Evolutionary conservation across 2,888 invertebrate genomes (phyloP), one percentile per base, ranked within the genome.

Genomic region (Xestoiulus laeticollis): DNA sequence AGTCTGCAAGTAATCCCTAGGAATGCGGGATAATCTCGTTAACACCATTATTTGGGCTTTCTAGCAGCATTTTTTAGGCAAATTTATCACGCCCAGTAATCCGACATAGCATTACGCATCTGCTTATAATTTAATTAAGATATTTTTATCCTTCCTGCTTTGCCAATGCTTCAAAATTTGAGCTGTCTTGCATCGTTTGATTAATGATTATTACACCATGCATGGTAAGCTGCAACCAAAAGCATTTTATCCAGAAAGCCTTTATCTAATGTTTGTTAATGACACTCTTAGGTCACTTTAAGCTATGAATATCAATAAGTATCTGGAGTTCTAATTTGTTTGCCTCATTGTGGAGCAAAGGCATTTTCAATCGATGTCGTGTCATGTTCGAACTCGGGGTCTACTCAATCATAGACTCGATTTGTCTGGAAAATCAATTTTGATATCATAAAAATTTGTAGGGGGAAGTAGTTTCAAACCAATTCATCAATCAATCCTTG

Each of bases 61-160:
- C 2, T 16, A 4, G 26, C 30, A 16, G 1, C 14, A 78, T 26
- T 32, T 78, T 78, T 68, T 26, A 0, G 26, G 0, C 78, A 2
- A 78, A 78, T 78, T 78, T 78, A 78, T 78, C 78, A 32, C 16
- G 14, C 14, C 3, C 3, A 12, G 30, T 78, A 30, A 78, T 32
- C 78, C 78, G 78, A 12, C 16, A 16, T 32, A 30, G 26, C 30
- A 78, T 78, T 78, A 78, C 30, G 30, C 78, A 32, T 78, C 78
- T 78, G 78, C 30, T 78, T 78, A 78, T 78, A 78, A 78, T 78
- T 78, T 78, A 78, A 78, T 78, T 78, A 78, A 78, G 59, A 32
- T 10, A 4, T 32, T 68, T 68, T 68, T 68, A 10, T 10, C 26
- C 26, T 68, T 68, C 68, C 68, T 26, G 68, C n/a, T 26, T 44